These are phyloP conservation scores for Lymantria dispar DNA, from an alignment of 2,888 invertebrate species.

Conservation along the genomic window DNA sequence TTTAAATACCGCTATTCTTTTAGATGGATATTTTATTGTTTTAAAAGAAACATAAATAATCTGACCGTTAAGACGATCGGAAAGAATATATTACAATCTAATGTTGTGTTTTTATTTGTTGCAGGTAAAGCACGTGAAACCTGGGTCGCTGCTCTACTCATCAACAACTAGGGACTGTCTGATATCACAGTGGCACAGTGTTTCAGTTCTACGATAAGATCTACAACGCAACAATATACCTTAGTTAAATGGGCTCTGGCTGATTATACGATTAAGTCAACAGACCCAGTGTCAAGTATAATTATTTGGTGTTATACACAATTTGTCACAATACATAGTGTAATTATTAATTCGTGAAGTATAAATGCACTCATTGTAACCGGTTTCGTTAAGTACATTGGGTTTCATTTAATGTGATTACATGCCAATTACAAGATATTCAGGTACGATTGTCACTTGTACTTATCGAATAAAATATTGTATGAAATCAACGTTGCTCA, in stretches of 20 bases:
- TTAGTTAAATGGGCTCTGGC: conserved; percentile 45
- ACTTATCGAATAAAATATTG: conserved; percentile 56
- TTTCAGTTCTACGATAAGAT: conserved; percentile 46
- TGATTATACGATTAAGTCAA: conserved; percentile 45
- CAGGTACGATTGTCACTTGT: conserved; percentile 51
- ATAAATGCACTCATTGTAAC: conserved; percentile 60
- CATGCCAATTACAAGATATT: conserved; percentile 8
- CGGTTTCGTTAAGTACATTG: conserved; percentile 55
- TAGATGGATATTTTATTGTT: conserved; percentile 54
- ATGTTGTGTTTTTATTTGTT: conserved; percentile 50
- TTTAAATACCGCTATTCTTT: conserved; percentile 76
- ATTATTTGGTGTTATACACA: conserved; percentile 51
- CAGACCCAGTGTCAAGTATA: conserved; percentile 48
- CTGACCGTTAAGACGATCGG: not conserved
- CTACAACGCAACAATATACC: conserved; percentile 36
- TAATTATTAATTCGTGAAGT: conserved; percentile 57
- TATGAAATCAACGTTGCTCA: conserved; percentile 76
- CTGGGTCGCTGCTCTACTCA: conserved; percentile 61
- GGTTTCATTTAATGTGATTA: conserved; percentile 54
- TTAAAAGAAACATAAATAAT: conserved; percentile 33
- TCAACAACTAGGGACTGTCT: conserved; percentile 49
- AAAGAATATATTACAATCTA: conserved; percentile 13
- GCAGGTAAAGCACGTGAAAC: conserved; percentile 73
- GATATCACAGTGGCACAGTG: conserved; percentile 68
- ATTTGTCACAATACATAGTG: conserved; percentile 60